Percentiles rank a stretch among this genome's conserved stretches.
Evolutionary conservation across 2,888 invertebrate species (phyloP).

Genomic region (Tanytarsus gracilentus): DNA sequence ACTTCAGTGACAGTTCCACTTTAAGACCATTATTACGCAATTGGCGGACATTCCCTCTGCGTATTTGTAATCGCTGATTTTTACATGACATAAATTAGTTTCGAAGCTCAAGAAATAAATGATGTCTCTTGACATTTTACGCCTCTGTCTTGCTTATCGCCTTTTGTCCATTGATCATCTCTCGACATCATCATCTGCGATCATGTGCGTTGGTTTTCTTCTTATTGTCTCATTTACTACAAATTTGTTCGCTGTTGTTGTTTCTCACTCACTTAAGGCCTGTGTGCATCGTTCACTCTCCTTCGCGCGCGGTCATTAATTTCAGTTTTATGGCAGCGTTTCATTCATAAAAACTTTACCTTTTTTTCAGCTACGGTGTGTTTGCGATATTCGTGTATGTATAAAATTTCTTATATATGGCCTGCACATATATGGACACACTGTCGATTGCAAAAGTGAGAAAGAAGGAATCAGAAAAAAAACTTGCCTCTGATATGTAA

Average conservation of each 20-base stretch:
- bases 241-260: conserved; percentile 2
- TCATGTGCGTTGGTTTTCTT: conserved; percentile 11
- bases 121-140: conserved; percentile 22
- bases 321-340: conserved; percentile 19
- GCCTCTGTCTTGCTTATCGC: conserved; percentile 13
- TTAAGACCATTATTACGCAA: background rate
- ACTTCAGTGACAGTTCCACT: no score
- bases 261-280: no score
- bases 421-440: no score
- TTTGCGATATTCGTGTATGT: background rate
- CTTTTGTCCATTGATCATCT: conserved; percentile 6
- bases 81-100: conserved; percentile 24
- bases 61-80: background rate
- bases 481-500: no score
- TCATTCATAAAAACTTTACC: conserved; percentile 19
- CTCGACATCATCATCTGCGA: background rate
- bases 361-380: background rate
- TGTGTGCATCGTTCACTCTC: conserved; percentile 5
- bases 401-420: no score
- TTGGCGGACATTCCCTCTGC: background rate
- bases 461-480: no score
- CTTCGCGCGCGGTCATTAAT: conserved; percentile 14
- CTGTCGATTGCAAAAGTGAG: no score
- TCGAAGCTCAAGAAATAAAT: background rate
- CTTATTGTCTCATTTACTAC: background rate